Conservation (phyloP, 2,113 vertebrate species). For the Ptilonorhynchus violaceus region DNA sequence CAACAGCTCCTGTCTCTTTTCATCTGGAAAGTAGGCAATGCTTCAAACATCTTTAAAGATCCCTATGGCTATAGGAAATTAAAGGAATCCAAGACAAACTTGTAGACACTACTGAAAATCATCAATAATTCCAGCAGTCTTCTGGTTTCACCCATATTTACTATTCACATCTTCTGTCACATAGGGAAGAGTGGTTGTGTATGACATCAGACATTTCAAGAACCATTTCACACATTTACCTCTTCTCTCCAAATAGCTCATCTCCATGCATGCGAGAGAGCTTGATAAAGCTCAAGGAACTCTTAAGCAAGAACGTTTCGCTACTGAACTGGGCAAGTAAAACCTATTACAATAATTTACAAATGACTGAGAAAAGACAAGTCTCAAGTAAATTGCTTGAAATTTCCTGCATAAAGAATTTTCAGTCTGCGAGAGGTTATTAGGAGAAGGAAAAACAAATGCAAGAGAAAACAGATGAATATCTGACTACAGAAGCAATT, state of each 20-base stretch:
- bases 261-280: background rate
- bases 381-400: background rate
- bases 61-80: background rate
- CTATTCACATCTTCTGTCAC: background rate
- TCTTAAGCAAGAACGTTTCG: background rate
- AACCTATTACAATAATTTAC: background rate
- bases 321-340: background rate
- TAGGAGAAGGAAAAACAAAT: background rate
- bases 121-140: background rate
- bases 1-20: background rate
- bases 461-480: background rate
- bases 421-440: background rate
- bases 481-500: background rate
- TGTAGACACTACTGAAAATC: background rate
- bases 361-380: background rate
- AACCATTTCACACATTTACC: background rate
- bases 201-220: background rate
- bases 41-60: background rate
- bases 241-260: background rate
- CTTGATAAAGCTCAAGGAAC: background rate
- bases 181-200: background rate
- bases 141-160: background rate
- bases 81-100: background rate
- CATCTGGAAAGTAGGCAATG: background rate
- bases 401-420: background rate